Evolutionary conservation across 2,888 invertebrate species (phyloP).

Genomic region (Noctuana brunneofusca): DNA sequence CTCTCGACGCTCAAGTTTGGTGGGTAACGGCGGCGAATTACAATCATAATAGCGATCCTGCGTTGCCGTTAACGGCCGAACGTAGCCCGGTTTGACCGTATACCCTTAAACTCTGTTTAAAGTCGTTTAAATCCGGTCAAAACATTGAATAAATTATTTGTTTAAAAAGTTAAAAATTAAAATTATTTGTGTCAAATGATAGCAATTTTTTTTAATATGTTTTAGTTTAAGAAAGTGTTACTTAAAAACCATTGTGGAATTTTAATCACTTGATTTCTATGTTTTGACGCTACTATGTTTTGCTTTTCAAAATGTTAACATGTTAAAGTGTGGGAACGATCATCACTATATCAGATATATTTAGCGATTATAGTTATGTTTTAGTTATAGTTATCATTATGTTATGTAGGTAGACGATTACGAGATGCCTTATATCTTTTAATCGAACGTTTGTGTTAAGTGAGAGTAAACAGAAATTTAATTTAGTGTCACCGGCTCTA

Average conservation of each 20-base stretch:
- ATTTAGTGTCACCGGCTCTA: constrained; percentile 41
- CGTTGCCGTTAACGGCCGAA: constrained; percentile 77
- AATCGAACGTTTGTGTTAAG: background rate
- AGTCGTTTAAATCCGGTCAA: background rate
- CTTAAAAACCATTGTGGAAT: no score
- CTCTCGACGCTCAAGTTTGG: constrained; percentile 60
- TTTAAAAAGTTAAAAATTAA: no score
- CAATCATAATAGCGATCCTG: constrained; percentile 78
- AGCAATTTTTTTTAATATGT: no score
- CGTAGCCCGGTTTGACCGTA: constrained; percentile 45
- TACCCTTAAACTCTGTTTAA: constrained; percentile 31
- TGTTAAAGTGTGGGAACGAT: no score
- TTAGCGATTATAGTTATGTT: background rate
- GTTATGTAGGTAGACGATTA: no score
- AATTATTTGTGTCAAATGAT: no score
- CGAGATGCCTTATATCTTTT: no score
- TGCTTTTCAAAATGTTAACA: no score
- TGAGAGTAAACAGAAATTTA: background rate
- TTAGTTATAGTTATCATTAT: background rate
- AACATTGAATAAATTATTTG: background rate
- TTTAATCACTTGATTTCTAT: no score
- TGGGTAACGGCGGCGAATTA: constrained; percentile 73
- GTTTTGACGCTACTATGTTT: no score
- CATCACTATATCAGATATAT: no score
- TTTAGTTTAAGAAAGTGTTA: no score